These are phyloP conservation scores for Antitype chi DNA, from an alignment of 2,888 invertebrate species.

Conservation along the genomic window DNA sequence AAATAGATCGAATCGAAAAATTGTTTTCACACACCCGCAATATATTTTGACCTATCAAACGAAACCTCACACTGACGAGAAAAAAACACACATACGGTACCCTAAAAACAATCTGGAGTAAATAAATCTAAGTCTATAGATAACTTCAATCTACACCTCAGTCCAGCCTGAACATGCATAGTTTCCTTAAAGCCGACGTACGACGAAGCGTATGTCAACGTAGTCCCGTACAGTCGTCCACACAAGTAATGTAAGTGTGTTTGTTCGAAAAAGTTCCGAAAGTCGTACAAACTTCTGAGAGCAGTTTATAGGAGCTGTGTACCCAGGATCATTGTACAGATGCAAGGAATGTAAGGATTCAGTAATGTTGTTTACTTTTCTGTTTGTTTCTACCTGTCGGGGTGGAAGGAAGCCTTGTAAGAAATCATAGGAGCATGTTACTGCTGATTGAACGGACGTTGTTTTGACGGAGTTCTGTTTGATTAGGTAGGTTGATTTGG, in stretches of 20 bases:
- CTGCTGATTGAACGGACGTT: constrained; percentile 33
- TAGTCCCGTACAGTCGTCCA: constrained; percentile 45
- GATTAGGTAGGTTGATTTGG: constrained; percentile 4
- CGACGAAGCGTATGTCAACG: not conserved
- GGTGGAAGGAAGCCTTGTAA: not conserved
- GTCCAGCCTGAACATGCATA: not conserved
- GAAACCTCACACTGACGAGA: too few relatives aligned
- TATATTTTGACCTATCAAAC: too few relatives aligned
- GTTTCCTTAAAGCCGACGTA: constrained; percentile 7
- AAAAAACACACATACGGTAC: too few relatives aligned
- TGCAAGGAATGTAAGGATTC: constrained; percentile 42
- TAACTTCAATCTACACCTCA: not conserved
- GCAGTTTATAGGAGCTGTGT: constrained; percentile 43
- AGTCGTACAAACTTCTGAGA: constrained; percentile 44
- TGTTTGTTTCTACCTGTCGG: constrained; percentile 27
- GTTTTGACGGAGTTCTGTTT: constrained; percentile 4
- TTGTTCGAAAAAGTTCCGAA: constrained; percentile 54
- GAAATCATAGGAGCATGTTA: constrained; percentile 29
- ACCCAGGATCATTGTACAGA: constrained; percentile 48
- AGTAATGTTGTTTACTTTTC: constrained; percentile 48
- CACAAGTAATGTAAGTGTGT: constrained; percentile 52
- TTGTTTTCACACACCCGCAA: too few relatives aligned
- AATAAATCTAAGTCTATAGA: not conserved
- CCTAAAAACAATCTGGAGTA: not conserved
- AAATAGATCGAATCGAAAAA: too few relatives aligned